Evolutionary conservation across 1,140 invertebrate genomes (phyloP), one percentile per base, ranked within the genome.

Genomic region (Hylyphantes graminicola): DNA sequence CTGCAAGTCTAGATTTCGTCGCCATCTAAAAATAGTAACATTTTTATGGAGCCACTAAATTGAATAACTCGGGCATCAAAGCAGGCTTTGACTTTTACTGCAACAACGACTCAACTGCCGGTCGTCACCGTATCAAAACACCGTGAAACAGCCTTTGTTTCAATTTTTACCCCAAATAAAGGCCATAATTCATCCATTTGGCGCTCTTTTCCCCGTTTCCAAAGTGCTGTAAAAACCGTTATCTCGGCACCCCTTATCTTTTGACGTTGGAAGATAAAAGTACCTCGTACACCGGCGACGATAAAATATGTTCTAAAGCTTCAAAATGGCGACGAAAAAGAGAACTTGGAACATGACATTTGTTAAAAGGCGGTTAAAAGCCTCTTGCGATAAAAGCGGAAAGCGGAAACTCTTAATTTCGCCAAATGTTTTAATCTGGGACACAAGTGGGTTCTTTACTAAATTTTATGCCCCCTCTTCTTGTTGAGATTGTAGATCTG

Each of bases 291-390:
- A 78, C 35, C 35, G 35, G n/a, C 2, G 54, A 17, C 54, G 67
- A 81, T 81, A 73, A 81, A 73, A 53, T 19, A 61, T 80, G 55
- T 76, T 80, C 19, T 21, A 8, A n/a, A 63, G 13, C 48, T 55
- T 70, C 35, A 81, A 81, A 73, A 81, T 70, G 79, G 79, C 79
- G 79, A 53, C 79, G 17, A 17, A 50, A 51, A 19, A 76, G 15
- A 67, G 73, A 75, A 51, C 15, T 13, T 51, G 35, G 17, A 63
- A 63, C 21, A 77, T 19, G 50, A 72, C 17, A 72, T 61, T 72
- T 35, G 35, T 35, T 35, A 63, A 63, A 64, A 50, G 48, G 4
- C 74, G 59, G 59, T 61, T 35, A 55, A 74, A 57, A 19, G 55
- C 35, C 54, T 11, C 4, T 57, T 57, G 57, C 17, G 17, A 74